Percentiles rank a stretch among this genome's conserved stretches.
Evolutionary conservation across 1,140 invertebrate genomes (phyloP).

Genomic region (Choristoneura fumiferana): DNA sequence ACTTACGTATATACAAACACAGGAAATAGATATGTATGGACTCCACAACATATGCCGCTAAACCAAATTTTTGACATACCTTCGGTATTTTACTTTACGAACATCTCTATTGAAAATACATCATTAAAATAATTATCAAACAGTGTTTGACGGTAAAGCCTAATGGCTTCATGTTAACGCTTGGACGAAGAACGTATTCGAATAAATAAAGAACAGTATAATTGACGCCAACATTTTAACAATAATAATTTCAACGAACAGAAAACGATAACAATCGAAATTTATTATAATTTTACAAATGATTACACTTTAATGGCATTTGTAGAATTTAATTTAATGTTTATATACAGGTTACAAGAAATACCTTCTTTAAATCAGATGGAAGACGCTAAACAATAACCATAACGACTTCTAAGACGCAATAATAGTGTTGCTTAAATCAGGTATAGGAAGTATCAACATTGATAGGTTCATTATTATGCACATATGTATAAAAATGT

Average conservation of each 20-base stretch:
- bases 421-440: slow-evolving; percentile 4
- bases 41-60: slow-evolving; percentile 27
- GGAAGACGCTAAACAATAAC: slow-evolving; percentile 15
- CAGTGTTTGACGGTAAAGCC: too few species aligned
- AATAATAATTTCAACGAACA: too few species aligned
- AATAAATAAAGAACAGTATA: too few species aligned
- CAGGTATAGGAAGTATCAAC: slow-evolving; percentile 17
- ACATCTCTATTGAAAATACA: neutral
- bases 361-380: slow-evolving; percentile 1
- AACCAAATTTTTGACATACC: neutral
- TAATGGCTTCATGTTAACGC: neutral
- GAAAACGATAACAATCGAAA: too few species aligned
- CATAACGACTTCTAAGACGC: slow-evolving; percentile 2
- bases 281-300: too few species aligned
- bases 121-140: too few species aligned
- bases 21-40: slow-evolving; percentile 71
- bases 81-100: slow-evolving; percentile 1
- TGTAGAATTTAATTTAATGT: neutral
- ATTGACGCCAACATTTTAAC: too few species aligned
- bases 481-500: slow-evolving; percentile 58
- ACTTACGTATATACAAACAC: slow-evolving; percentile 49
- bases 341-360: neutral
- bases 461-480: slow-evolving; percentile 35
- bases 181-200: neutral
- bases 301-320: neutral